A percentile compares a stretch with the other conserved stretches of the same genome.
These are phyloP conservation scores for Acleris cristana DNA, from an alignment of 2,888 invertebrate genomes.

Conservation along the genomic window DNA sequence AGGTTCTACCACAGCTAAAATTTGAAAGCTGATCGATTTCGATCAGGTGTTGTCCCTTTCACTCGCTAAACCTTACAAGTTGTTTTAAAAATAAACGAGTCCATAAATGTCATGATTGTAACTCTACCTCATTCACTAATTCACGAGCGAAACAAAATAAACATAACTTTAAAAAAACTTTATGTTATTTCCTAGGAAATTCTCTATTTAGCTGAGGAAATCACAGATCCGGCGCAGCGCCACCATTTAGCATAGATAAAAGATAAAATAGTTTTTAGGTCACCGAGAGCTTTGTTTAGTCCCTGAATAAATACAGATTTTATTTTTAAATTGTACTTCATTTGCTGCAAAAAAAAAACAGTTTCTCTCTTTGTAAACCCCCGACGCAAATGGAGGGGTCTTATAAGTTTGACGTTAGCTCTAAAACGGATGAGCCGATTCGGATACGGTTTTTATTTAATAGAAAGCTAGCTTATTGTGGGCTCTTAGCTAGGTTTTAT, in stretches of 20 bases:
- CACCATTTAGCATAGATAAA: slow-evolving; percentile 35
- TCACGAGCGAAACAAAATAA: neutral
- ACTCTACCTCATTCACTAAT: neutral
- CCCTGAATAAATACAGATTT: neutral
- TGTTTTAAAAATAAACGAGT: neutral
- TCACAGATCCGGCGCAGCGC: slow-evolving; percentile 23
- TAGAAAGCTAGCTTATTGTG: no score
- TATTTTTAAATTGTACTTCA: neutral
- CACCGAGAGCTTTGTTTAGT: slow-evolving; percentile 9
- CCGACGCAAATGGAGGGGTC: no score
- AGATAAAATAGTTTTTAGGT: slow-evolving; percentile 36
- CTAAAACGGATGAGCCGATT: no score
- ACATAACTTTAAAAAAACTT: slow-evolving; percentile 4
- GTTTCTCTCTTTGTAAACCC: no score
- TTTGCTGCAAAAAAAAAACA: no score
- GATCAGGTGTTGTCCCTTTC: no score
- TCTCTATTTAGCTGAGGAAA: slow-evolving; percentile 33
- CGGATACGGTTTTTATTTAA: no score
- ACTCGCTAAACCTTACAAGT: no score
- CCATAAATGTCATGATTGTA: neutral
- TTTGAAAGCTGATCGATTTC: no score
- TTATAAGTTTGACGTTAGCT: no score
- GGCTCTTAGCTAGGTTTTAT: no score
- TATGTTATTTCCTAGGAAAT: slow-evolving; percentile 32
- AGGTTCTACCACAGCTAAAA: no score